phyloP scores from a whole-genome alignment of 1,140 invertebrate species.

The Eriosoma lanigerum region DNA sequence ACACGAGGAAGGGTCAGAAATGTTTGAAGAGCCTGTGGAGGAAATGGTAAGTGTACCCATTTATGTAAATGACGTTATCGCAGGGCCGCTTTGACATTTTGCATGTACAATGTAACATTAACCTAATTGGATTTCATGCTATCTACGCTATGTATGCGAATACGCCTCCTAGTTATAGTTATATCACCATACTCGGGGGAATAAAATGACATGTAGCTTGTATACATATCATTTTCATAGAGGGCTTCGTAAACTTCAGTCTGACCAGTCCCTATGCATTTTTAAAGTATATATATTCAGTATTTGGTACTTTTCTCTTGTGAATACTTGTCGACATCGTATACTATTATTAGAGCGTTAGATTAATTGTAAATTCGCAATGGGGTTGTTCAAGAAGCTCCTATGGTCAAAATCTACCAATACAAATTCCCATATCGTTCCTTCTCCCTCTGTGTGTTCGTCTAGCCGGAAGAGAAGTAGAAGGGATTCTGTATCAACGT shows the following conservation, averaged over 20 bases:
- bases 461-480: conserved; percentile 7
- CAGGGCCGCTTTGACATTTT: conserved; percentile 26
- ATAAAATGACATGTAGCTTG: background rate
- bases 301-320: background rate
- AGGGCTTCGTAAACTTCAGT: conserved; percentile 2
- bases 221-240: conserved; percentile 26
- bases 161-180: conserved; percentile 47
- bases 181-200: conserved; percentile 23
- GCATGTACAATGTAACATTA: conserved; percentile 41
- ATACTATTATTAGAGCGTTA: background rate
- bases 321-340: background rate
- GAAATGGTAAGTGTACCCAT: conserved; percentile 17
- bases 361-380: background rate
- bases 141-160: conserved; percentile 4
- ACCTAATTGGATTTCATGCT: conserved; percentile 39
- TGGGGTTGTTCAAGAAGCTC: conserved; percentile 32
- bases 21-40: conserved; percentile 45
- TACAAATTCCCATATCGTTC: background rate
- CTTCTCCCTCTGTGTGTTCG: background rate
- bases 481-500: conserved; percentile 30
- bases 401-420: background rate
- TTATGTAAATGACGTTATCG: conserved; percentile 33
- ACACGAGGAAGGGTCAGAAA: conserved; percentile 43
- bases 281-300: background rate
- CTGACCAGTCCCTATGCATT: background rate